These are phyloP conservation scores for Apostichopus parvimensis DNA, from an alignment of 35 echinoderm and acorn worm species.

Conservation along the genomic window DNA sequence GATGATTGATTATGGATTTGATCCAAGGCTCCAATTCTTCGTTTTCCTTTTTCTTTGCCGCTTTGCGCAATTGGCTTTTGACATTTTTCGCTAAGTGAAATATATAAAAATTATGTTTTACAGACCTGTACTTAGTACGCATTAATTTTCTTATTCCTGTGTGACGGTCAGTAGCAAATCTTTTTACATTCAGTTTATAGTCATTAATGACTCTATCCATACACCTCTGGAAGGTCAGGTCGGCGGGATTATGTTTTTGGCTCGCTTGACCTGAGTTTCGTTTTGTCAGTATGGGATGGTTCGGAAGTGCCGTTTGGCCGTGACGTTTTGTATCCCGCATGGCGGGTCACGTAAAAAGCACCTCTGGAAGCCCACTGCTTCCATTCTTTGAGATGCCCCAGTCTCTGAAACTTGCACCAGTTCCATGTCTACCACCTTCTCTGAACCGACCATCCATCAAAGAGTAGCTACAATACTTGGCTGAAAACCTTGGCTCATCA, in stretches of 20 bases:
- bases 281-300: no score
- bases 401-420: constrained; percentile 58
- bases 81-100: neutral
- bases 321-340: no score
- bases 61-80: neutral
- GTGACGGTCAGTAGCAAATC: constrained; percentile 32
- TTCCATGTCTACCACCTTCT: constrained; percentile 32
- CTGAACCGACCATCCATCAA: constrained; percentile 21
- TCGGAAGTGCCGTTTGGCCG: no score
- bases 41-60: no score
- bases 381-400: constrained; percentile 52
- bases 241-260: no score
- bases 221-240: neutral
- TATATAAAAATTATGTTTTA: neutral
- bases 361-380: constrained; percentile 37
- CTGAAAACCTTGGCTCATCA: constrained; percentile 50
- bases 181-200: constrained; percentile 2
- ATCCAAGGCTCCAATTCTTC: neutral
- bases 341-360: no score
- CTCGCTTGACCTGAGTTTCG: no score
- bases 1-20: neutral
- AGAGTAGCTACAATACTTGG: constrained; percentile 55
- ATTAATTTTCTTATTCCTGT: neutral
- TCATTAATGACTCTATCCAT: neutral
- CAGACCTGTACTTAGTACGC: neutral